Base-by-base conservation (phyloP, 2,888 invertebrate species). In the Psylliodes chrysocephalus region DNA sequence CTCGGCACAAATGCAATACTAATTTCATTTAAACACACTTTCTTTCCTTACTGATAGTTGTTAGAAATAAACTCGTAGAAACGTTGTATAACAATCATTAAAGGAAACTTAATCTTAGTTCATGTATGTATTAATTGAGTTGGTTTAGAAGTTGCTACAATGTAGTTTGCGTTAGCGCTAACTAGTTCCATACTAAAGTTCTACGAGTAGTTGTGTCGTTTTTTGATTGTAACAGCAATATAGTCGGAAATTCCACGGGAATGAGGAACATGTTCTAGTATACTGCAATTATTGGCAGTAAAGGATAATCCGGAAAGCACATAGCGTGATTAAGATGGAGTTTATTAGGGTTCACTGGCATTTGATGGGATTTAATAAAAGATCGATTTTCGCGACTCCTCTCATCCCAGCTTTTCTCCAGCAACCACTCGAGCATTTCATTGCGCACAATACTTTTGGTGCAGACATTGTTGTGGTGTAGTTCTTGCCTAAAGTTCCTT, bases 341-440 rank as follows among this genome's bases (percentile, higher is more conserved):
- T 59, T 59, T 59, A 59, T 59, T 59, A 51, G 49, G 59, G 59
- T 59, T 51, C 59, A 40, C 49, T 59, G 40, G 49, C 59, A 59
- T 59, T 46, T 59, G 49, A 59, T 59, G 49, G 57, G 57, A 49
- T 59, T 59, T 59, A 59, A 57, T 57, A 57, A 17, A 17, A 40
- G 25, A 59, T 59, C 59, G 59, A 49, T 59, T 59, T 51, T 19
- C 19, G 18, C 44, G 15, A 35, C 35, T 28, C 19, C 19, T 10
- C 1, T n/a, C 18, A 25, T 22, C 14, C 2, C 12, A 5, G 12
- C 14, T 2, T 0, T 49, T 49, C 17, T 12, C 19, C 28, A 47
- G 49, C 14, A 35, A 35, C 35, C 19, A 18, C 35, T 35, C 35
- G 52, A 35, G 40, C 38, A 53, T 53, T 53, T 40, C 25, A 53